A percentile compares a stretch with the other conserved stretches of the same genome.
phyloP scores from a whole-genome alignment of 92 coral and sea anemone genomes.

The Epizoanthus stellaris region DNA sequence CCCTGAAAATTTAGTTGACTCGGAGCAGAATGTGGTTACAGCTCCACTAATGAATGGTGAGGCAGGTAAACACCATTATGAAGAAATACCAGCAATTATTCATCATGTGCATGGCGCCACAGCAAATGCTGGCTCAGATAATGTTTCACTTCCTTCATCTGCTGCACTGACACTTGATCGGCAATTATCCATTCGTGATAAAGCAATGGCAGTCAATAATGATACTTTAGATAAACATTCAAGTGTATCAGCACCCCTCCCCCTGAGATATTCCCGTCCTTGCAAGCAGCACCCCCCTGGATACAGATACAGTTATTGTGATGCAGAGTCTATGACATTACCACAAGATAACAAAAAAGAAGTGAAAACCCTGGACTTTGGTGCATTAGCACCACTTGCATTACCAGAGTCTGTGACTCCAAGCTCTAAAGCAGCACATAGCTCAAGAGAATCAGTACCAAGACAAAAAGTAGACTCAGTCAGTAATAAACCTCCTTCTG shows the following conservation, averaged over 20 bases:
- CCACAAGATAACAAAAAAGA: conserved; percentile 24
- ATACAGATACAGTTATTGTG: conserved; percentile 73
- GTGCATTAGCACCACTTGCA: conserved; percentile 74
- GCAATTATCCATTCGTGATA: conserved; percentile 22
- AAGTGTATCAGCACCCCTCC: conserved; percentile 86
- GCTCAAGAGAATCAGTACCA: conserved; percentile 35
- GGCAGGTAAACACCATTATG: conserved; percentile 57
- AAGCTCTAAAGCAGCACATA: conserved; percentile 55
- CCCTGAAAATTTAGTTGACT: conserved; percentile 43
- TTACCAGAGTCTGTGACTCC: conserved; percentile 73
- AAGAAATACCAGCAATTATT: conserved; percentile 23
- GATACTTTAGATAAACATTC: conserved; percentile 79
- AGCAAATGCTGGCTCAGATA: conserved; percentile 70
- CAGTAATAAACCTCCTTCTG: conserved; percentile 46
- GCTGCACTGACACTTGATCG: conserved; percentile 88
- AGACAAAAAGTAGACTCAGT: background rate
- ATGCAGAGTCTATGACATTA: conserved; percentile 35
- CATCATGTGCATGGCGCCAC: conserved; percentile 78
- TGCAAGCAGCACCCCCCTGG: conserved; percentile 72
- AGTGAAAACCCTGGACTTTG: conserved; percentile 40
- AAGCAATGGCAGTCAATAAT: background rate
- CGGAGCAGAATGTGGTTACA: conserved; percentile 38
- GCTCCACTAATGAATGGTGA: conserved; percentile 62
- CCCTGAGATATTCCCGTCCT: conserved; percentile 57
- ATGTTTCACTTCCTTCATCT: conserved; percentile 89